Evolutionary conservation across 2,888 invertebrate species (phyloP).

Genomic region (Macropis europaea): DNA sequence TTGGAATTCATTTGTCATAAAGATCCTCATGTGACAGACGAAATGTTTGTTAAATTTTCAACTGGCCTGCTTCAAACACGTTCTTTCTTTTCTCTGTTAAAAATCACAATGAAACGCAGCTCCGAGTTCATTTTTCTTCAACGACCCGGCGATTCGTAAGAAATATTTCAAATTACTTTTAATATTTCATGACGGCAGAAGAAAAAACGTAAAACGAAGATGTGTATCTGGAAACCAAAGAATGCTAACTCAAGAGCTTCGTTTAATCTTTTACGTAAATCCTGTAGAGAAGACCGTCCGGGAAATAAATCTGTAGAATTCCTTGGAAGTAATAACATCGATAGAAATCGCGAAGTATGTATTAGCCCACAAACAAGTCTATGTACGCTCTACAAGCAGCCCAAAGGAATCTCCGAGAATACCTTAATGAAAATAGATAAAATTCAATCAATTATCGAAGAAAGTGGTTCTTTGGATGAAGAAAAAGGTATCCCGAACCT

Average conservation of each 20-base stretch:
- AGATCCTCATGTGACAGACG: constrained; percentile 29
- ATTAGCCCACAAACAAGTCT: neutral
- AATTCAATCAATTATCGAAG: neutral
- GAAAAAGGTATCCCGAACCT: neutral
- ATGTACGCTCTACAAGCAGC: neutral
- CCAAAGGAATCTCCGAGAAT: neutral
- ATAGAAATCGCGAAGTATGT: neutral
- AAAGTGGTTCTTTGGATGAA: neutral
- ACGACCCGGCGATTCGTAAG: too few species aligned
- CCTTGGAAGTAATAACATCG: neutral
- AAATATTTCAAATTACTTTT: too few species aligned
- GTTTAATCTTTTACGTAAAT: neutral
- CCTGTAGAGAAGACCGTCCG: neutral
- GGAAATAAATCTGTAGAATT: neutral
- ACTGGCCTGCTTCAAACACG: too few species aligned
- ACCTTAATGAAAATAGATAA: constrained; percentile 3
- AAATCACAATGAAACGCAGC: too few species aligned
- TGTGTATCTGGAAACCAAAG: neutral
- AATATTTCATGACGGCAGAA: neutral
- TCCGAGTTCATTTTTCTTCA: too few species aligned
- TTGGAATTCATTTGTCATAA: constrained; percentile 22
- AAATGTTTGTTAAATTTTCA: neutral
- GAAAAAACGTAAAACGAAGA: neutral
- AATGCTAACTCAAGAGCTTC: neutral
- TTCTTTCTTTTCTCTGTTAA: too few species aligned